Base-by-base conservation (phyloP, 2,113 vertebrate genomes). In the Python bivittatus region DNA sequence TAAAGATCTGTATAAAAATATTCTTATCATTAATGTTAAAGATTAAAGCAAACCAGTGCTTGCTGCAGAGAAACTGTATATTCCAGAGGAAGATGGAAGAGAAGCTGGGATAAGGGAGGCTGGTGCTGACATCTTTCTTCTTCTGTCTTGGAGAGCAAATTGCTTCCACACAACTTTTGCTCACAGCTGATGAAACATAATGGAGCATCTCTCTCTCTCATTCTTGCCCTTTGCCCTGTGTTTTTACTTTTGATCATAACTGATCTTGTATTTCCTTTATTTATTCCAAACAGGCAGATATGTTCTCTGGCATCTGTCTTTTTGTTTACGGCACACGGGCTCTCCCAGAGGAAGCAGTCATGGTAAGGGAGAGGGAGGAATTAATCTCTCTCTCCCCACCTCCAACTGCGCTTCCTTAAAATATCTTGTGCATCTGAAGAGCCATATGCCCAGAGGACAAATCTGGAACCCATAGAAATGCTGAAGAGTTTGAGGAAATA, bases 1-100 rank as follows among this genome's bases (percentile, higher is more conserved):
- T 22, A 94, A 48, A 54, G 68, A 94, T 95, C 92, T 93, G 89
- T 84, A 94, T 92, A 94, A 79, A 72, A 38, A 93, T 91, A 93
- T 92, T 60, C 29, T 8, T 64, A 58, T 48, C 33, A 91, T 79
- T 48, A 93, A 83, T 93, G 96, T 86, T 68, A 93, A 94, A 12
- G 48, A 93, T 52, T 53, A 64, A 92, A 84, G 27, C 48, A 85
- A 79, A 38, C 84, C 27, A 11, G 1, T 88, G 52, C 1, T 92
- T 9, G 0, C 0, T 20, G 22, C 84, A 92, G 52, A 90, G 68
- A 88, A 93, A 91, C 54, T 92, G 38, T 91, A 54, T 95, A 89
- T 95, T 83, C 83, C 60, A 94, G 84, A 95, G 44, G 58, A 7
- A 93, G 84, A 83, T 93, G 61, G 86, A 44, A 93, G 60, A 88